A percentile compares a stretch with the other conserved stretches of the same genome.
Conservation (phyloP, 2,113 vertebrate genomes). For the Scortum barcoo region DNA sequence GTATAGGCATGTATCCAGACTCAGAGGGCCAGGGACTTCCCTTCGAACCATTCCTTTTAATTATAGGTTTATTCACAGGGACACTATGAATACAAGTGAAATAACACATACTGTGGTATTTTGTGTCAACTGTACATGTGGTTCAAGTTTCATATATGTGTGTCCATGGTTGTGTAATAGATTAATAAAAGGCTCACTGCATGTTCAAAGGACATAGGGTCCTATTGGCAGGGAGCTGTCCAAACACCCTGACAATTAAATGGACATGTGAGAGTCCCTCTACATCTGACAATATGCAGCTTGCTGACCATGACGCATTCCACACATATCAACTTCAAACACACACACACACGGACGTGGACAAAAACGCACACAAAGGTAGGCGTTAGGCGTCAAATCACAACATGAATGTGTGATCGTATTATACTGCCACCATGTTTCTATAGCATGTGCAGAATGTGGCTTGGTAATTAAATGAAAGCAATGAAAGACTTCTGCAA, state of each 20-base stretch:
- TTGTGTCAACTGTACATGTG: conserved; percentile 9
- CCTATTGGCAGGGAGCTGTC: conserved; percentile 59
- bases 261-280: conserved; percentile 30
- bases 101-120: conserved; percentile 13
- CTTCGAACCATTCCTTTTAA: neutral
- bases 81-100: conserved; percentile 1
- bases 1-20: neutral
- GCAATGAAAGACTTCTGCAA: conserved; percentile 38
- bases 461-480: conserved; percentile 59
- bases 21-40: neutral
- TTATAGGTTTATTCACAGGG: neutral
- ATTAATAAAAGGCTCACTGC: conserved; percentile 54
- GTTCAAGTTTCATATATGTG: conserved; percentile 6
- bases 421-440: conserved; percentile 27
- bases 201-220: conserved; percentile 35
- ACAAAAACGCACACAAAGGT: conserved; percentile 17
- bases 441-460: conserved; percentile 25
- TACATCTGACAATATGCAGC: conserved; percentile 48
- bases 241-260: conserved; percentile 63
- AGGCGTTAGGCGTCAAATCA: conserved; percentile 49
- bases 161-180: conserved; percentile 10
- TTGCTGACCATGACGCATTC: conserved; percentile 43
- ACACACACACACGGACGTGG: neutral
- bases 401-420: conserved; percentile 47
- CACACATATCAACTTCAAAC: conserved; percentile 18